Percentiles rank a stretch among this genome's conserved stretches.
phyloP scores from a whole-genome alignment of 2,797 vertebrate genomes.

The Galago senegalensis region DNA sequence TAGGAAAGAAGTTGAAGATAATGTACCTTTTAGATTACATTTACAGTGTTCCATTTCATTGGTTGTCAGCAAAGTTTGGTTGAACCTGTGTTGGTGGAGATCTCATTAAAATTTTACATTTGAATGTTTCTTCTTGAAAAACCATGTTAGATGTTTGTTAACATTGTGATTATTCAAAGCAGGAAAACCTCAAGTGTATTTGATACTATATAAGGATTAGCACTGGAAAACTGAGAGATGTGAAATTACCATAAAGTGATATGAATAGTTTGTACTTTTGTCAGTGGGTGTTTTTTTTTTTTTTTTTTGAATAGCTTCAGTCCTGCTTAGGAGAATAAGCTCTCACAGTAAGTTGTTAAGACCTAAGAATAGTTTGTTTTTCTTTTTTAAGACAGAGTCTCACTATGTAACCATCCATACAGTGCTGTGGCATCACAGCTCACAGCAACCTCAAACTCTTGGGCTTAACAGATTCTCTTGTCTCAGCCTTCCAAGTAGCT shows the following conservation, averaged over 20 bases:
- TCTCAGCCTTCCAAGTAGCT: too few species aligned
- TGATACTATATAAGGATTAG: not conserved
- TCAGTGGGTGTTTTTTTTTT: not conserved
- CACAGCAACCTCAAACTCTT: too few species aligned
- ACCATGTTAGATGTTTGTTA: not conserved
- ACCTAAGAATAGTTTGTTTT: not conserved
- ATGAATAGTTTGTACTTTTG: not conserved
- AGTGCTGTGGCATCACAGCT: too few species aligned
- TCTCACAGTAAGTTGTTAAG: not conserved
- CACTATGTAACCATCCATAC: too few species aligned
- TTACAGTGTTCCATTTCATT: not conserved
- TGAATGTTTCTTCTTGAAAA: not conserved
- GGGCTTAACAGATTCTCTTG: too few species aligned
- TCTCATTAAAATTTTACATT: constrained; percentile 56
- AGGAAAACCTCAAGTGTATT: not conserved
- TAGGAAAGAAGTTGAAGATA: not conserved
- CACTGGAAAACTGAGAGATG: not conserved
- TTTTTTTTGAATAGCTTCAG: not conserved
- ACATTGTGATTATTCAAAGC: not conserved
- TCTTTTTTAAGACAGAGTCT: too few species aligned
- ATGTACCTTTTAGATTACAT: not conserved
- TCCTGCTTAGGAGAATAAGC: not conserved
- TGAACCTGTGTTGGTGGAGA: not conserved
- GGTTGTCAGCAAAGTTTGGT: not conserved
- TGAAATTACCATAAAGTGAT: not conserved